These are phyloP conservation scores for Apamea monoglypha DNA, from an alignment of 2,888 invertebrate genomes.

Conservation along the genomic window DNA sequence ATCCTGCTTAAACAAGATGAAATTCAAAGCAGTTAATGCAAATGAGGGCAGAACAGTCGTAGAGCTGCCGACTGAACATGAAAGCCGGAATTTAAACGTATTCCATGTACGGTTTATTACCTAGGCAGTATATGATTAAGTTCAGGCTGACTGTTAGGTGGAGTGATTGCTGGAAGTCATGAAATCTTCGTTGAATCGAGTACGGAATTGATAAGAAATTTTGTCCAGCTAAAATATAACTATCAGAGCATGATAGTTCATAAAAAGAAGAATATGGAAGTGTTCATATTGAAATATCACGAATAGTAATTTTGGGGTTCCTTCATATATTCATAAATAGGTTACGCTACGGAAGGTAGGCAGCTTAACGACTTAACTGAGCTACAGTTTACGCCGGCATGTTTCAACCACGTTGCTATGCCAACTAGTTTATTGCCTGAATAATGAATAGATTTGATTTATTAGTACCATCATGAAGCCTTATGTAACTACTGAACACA, in stretches of 20 bases:
- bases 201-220: neutral
- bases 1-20: constrained; percentile 32
- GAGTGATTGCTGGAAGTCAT: neutral
- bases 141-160: neutral
- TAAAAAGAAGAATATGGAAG: neutral
- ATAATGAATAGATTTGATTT: constrained; percentile 60
- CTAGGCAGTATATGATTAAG: constrained; percentile 32
- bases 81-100: constrained; percentile 29
- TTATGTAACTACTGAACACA: constrained; percentile 21
- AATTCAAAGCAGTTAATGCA: constrained; percentile 51
- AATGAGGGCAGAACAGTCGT: constrained; percentile 34
- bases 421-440: constrained; percentile 55
- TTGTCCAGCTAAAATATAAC: neutral
- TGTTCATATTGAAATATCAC: neutral
- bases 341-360: constrained; percentile 35
- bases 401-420: constrained; percentile 55
- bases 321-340: constrained; percentile 29
- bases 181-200: neutral
- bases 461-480: constrained; percentile 33
- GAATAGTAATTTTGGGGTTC: neutral
- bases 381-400: constrained; percentile 34
- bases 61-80: constrained; percentile 25
- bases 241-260: neutral
- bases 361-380: constrained; percentile 37
- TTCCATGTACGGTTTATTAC: constrained; percentile 26